Evolutionary conservation across 2,888 invertebrate genomes (phyloP), one percentile per base, ranked within the genome.

Genomic region (Thereva unica): DNA sequence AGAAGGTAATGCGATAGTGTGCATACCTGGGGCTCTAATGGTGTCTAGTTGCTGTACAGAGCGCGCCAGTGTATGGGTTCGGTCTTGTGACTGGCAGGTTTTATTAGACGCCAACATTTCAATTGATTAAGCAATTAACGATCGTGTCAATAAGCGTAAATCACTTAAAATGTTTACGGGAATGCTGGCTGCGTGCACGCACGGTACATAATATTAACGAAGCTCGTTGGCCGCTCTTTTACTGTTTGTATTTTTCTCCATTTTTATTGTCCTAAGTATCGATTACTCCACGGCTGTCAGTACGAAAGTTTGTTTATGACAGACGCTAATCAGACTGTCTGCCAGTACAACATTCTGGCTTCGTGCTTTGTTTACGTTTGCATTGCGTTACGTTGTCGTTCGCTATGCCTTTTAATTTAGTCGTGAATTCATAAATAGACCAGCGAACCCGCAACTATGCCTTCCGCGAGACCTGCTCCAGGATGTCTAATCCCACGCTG

Each of bases 41-140:
- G 23, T 23, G 2, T 23, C 23, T 23, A 23, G 23, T 23, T 23
- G 1, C 23, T 23, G 23, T 23, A 23, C 23, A 23, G 23, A 2
- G 23, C 23, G 23, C 23, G 23, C 1, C 23, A 23, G 23, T 23
- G 23, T 23, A 23, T 23, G 2, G 2, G 23, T 23, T 23, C 59
- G 35, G 37, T 35, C 45, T 45, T 38, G 7, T 45, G 23, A 57
- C 63, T 38, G 53, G 64, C 35, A 23, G 23, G 23, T 23, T 23
- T 64, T 64, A 67, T 54, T 52, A 66, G 66, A 66, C 42, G 57
- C 12, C 41, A 67, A 67, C 41, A 40, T 54, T 50, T 54, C 45
- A 68, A 66, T 68, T 66, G 66, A 68, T 68, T 68, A 65, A 68
- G 68, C 61, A 68, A 68, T 66, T 68, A 56, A 66, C 42, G 49